Base-by-base conservation (phyloP, 2,113 vertebrate species). In the Fulica atra region DNA sequence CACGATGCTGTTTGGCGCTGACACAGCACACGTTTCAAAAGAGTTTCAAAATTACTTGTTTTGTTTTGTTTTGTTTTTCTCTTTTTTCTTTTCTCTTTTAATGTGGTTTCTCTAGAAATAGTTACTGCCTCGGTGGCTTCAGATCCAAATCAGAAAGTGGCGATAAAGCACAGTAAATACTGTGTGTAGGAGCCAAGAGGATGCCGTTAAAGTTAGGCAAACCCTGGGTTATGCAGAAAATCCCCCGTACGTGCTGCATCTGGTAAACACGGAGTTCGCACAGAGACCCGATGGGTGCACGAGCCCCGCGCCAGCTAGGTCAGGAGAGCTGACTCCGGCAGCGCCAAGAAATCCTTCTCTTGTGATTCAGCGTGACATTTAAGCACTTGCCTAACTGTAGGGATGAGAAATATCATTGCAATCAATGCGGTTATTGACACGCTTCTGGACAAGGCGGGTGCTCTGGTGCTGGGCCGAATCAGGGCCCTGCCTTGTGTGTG, bases 221-320 rank as follows among this genome's bases (percentile, higher is more conserved):
- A 59, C 48, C 44, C 26, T 26, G 31, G 25, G 46, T 79, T 46
- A 23, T 72, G 36, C 89, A 73, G 42, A 73, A 71, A 69, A 81
- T 26, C 29, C 38, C 46, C 15, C 0, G 1, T 54, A 51, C 5
- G 7, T 50, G 44, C 57, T 56, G n/a, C n/a, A 60, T 81, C 69
- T 92, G 54, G 40, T 51, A 65, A 91, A 86, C 15, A 50, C 44
- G 48, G 31, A 54, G 66, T 46, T 84, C 12, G 3, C 66, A 42
- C 29, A 28, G 94, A 79, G 63, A 21, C 50, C 36, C 0, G 0
- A 23, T 23, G 57, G 0, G 1, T 31, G 40, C 5, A 1, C 2
- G 1, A 70, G 8, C 56, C 20, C 2, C 0, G 65, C 69, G 81
- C 65, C 96, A 92, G 86, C 77, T 70, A 21, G 66, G 83, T 40